phyloP scores from a whole-genome alignment of 2,888 invertebrate genomes.

The Drosophila dives region DNA sequence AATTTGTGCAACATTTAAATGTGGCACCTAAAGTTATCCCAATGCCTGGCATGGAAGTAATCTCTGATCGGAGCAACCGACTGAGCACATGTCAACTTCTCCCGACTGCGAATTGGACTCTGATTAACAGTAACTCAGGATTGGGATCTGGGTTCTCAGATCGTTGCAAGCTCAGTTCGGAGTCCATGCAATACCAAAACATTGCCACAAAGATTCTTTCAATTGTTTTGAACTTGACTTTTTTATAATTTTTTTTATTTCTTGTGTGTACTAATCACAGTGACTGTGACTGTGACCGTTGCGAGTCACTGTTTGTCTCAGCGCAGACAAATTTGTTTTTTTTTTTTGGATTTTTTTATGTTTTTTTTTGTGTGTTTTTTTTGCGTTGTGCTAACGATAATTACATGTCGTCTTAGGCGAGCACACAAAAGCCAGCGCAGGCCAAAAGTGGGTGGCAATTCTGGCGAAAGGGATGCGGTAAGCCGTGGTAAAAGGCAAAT shows the following conservation, averaged over 20 bases:
- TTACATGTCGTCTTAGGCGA: slow-evolving; percentile 75
- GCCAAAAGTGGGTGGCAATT: slow-evolving; percentile 10
- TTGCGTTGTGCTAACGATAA: slow-evolving; percentile 62
- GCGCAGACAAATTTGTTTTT: slow-evolving; percentile 30
- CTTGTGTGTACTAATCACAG: slow-evolving; percentile 1
- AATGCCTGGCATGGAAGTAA: neutral
- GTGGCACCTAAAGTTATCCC: neutral
- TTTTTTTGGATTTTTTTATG: neutral
- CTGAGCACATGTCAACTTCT: neutral
- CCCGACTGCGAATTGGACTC: neutral
- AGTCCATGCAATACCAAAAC: neutral
- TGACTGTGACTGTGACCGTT: slow-evolving; percentile 18
- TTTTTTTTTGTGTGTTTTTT: neutral
- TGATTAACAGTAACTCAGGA: neutral
- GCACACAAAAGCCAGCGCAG: slow-evolving; percentile 5
- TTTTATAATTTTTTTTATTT: neutral
- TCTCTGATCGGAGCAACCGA: neutral
- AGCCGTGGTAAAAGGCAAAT: neutral
- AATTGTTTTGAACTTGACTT: neutral
- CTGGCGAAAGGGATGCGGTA: slow-evolving; percentile 1
- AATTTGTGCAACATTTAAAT: neutral
- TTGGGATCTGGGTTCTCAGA: too few relatives aligned
- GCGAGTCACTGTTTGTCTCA: slow-evolving; percentile 32
- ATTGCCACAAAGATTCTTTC: neutral
- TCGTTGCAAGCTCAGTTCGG: neutral